Conservation (phyloP, 2,113 vertebrate genomes). For the Ahaetulla prasina region DNA sequence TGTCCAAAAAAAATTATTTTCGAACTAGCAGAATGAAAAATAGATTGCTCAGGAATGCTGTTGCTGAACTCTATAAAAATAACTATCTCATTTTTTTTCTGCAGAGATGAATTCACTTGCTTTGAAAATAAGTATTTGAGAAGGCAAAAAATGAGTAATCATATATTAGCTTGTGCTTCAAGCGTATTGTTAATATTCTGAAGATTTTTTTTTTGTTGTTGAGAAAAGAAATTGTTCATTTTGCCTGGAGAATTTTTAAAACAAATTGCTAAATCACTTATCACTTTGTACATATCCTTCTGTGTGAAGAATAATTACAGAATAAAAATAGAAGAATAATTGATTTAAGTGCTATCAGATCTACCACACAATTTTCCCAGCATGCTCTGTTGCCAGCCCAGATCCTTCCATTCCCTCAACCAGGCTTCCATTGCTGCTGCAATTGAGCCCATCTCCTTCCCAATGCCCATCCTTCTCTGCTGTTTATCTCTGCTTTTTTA, state of each 20-base stretch:
- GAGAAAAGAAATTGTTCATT: background rate
- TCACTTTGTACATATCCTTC: background rate
- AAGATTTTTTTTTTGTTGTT: too few species aligned
- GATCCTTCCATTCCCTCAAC: background rate
- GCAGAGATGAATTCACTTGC: constrained; percentile 4
- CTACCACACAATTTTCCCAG: background rate
- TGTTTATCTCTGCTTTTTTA: background rate
- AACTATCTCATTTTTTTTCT: background rate
- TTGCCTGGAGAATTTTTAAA: background rate
- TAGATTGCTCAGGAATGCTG: background rate
- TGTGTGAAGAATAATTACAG: too few species aligned
- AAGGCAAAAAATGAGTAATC: background rate
- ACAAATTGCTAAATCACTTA: background rate
- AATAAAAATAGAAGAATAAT: background rate
- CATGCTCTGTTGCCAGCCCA: background rate
- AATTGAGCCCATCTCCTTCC: background rate
- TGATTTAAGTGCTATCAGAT: background rate
- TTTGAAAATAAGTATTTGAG: background rate
- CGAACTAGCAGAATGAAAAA: background rate
- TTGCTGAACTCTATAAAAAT: constrained; percentile 42
- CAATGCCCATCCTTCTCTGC: background rate
- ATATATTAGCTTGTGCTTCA: background rate
- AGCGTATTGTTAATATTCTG: background rate
- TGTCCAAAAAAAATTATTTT: background rate
- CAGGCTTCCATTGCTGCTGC: background rate